Evolutionary conservation across 1,140 invertebrate genomes (phyloP), one percentile per base, ranked within the genome.

Genomic region (Sesamia nonagrioides): DNA sequence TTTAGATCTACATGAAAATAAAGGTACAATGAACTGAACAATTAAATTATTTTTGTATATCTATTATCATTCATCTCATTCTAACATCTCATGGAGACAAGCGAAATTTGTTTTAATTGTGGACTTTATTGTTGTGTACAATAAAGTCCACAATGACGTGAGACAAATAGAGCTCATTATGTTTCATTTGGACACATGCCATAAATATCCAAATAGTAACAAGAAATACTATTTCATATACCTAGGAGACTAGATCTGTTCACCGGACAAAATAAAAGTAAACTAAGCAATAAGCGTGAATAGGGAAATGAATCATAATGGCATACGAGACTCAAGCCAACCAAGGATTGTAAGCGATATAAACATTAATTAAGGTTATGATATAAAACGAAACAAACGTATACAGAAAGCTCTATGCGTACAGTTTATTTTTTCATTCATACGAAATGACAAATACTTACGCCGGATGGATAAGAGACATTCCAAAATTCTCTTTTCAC

Each of bases 301-400:
- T 74, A 81, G 87, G 89, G 90, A 8, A 45, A 50, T 69, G 66
- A 89, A 86, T 91, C 87, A 93, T 88, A 74, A 80, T 81, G 78
- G 84, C 82, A 85, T 86, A 80, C 82, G 82, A 88, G 72, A 85
- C 83, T 82, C 73, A 77, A 84, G 77, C 80, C 76, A 77, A 45
- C 76, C 80, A 84, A 89, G 85, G 85, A 87, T 84, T 84, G n/a
- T 82, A 88, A 88, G 85, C 84, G 82, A 80, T 87, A 84, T 90
- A 91, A 93, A 90, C 91, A 93, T 93, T 91, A 94, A 94, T 93
- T 94, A 93, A 93, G 88, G 91, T 89, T 92, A 92, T 82, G 79
- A 82, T 80, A 82, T 87, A 91, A 58, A 86, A 84, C 89, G 88
- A 92, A 92, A 90, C 85, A 84, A 84, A 84, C 84, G 82, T 81